phyloP scores from a whole-genome alignment of 2,113 vertebrate genomes.

The Cyrtonyx montezumae region DNA sequence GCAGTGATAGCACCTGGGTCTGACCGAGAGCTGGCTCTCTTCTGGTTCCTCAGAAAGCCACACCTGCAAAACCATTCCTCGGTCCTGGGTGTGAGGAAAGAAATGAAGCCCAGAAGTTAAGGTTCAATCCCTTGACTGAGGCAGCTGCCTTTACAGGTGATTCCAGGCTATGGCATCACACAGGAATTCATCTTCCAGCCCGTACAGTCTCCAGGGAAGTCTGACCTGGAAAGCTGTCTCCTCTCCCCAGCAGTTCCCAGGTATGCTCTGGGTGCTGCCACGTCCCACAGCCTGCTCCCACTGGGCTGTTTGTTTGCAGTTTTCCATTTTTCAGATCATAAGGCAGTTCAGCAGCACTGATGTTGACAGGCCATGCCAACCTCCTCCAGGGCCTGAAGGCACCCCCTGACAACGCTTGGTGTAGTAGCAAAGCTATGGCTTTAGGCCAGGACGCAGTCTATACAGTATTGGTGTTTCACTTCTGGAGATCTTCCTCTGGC shows the following conservation, averaged over 20 bases:
- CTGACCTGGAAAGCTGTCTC: not conserved
- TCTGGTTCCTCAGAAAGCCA: slow-evolving; percentile 52
- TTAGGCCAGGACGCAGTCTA: not conserved
- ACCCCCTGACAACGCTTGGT: not conserved
- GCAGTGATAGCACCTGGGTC: not conserved
- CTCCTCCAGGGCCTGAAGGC: not conserved
- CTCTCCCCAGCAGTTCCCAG: not conserved
- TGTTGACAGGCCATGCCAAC: not conserved
- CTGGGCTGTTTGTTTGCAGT: not conserved
- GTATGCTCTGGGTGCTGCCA: not conserved
- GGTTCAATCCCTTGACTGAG: not conserved
- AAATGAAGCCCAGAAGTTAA: not conserved
- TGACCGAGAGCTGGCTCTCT: slow-evolving; percentile 18
- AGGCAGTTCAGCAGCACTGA: not conserved
- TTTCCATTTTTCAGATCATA: not conserved
- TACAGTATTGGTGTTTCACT: not conserved
- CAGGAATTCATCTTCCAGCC: not conserved
- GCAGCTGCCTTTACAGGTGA: not conserved
- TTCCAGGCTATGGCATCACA: not conserved
- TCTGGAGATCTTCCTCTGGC: not conserved
- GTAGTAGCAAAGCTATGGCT: not conserved
- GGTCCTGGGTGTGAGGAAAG: not conserved
- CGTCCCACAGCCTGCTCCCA: not conserved
- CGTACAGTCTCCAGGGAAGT: not conserved
- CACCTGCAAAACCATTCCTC: not conserved